A percentile compares a stretch with the other conserved stretches of the same genome.
Evolutionary conservation across 2,888 invertebrate species (phyloP).

Genomic region (Leptinotarsa juncta): DNA sequence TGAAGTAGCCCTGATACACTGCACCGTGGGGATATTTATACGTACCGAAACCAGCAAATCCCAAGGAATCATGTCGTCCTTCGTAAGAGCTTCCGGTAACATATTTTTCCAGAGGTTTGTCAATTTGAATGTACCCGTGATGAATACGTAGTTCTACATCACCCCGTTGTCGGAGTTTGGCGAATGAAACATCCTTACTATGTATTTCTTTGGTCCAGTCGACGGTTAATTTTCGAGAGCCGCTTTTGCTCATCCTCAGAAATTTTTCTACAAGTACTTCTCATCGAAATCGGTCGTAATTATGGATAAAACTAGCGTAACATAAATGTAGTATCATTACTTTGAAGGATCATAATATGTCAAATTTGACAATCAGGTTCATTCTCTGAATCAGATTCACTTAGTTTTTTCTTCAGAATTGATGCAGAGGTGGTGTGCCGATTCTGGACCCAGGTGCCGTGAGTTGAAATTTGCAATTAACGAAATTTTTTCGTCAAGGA

Average conservation of each 20-base stretch:
- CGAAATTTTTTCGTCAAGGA: no score
- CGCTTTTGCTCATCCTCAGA: neutral
- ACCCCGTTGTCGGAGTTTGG: neutral
- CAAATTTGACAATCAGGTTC: neutral
- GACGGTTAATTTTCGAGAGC: neutral
- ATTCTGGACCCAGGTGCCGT: no score
- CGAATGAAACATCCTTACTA: neutral
- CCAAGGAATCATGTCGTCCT: conserved; percentile 34
- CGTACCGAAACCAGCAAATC: conserved; percentile 38
- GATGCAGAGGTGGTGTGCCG: no score
- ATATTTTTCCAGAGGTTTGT: conserved; percentile 29
- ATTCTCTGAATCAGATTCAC: neutral
- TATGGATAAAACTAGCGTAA: neutral
- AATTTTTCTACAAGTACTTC: neutral
- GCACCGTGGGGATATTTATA: conserved; percentile 41
- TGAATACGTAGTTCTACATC: neutral
- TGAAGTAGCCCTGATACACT: conserved; percentile 38
- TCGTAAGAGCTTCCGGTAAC: conserved; percentile 38
- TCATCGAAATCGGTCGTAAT: neutral
- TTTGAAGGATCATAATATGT: neutral
- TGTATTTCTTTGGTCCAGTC: conserved; percentile 9
- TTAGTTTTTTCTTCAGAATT: no score
- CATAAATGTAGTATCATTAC: neutral
- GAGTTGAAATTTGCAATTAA: no score
- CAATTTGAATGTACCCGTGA: neutral